Percentiles rank a stretch among this genome's conserved stretches.
phyloP scores from a whole-genome alignment of 1,140 invertebrate genomes.

The Rhopalosiphum maidis region DNA sequence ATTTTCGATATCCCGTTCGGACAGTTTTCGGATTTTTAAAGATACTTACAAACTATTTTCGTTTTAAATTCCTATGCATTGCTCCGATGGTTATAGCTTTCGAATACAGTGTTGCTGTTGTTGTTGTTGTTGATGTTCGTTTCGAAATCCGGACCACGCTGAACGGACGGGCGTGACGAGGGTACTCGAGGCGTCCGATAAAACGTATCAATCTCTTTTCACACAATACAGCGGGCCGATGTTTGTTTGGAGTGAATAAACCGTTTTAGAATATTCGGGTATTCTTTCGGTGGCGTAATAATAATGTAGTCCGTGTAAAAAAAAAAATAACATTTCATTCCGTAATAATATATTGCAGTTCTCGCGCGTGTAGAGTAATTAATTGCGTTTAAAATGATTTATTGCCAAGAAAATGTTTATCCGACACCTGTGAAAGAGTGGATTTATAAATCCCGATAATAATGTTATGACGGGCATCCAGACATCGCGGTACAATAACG shows the following conservation, averaged over 20 bases:
- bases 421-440: neutral
- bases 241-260: neutral
- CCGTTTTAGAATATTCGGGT: slow-evolving; percentile 21
- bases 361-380: neutral
- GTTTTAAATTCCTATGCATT: neutral
- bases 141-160: neutral
- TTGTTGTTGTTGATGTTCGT: neutral
- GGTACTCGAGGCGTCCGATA: neutral
- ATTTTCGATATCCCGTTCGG: neutral
- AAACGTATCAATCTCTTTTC: slow-evolving; percentile 29
- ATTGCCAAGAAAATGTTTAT: neutral
- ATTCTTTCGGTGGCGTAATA: neutral
- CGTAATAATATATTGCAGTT: slow-evolving; percentile 2
- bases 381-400: slow-evolving; percentile 17
- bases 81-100: neutral
- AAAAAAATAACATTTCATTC: slow-evolving; percentile 11
- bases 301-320: neutral
- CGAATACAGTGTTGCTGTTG: neutral
- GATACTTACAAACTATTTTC: neutral
- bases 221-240: neutral
- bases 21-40: neutral
- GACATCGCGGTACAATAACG: neutral
- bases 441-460: neutral
- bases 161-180: neutral
- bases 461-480: neutral